Base-by-base conservation (phyloP, 2,113 vertebrate genomes). In the Spilogale gracilis region DNA sequence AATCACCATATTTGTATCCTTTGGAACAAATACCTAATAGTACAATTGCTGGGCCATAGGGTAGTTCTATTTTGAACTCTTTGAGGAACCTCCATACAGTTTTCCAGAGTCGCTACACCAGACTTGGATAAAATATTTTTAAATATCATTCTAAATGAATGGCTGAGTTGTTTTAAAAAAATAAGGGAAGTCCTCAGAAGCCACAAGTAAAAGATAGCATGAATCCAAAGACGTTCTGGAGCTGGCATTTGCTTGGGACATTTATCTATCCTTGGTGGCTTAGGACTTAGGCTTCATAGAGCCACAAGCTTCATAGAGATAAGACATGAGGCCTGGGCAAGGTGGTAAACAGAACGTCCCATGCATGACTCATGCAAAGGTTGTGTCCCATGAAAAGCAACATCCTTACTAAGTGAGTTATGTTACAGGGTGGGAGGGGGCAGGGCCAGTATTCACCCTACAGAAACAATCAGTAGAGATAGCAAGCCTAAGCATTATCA, bases 81-180 rank as follows among this genome's bases (percentile, higher is more conserved):
- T 30, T 65, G 27, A 65, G 63, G 63, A 65, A 65, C 1, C 12
- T 67, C 30, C 13, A 67, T 67, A 67, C 63, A 14, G 63, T 67
- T 65, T 65, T 67, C 63, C 30, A 67, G 63, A 67, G 13, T 7
- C 2, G 63, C 63, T 67, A 16, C 13, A 67, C 63, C 63, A 67
- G 63, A 27, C 5, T 32, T 67, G 63, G 30, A 32, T 32, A 32
- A 67, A 67, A 52, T 79, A 69, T 69, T 88, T 93, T 80, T 73
- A 96, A 92, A 61, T 69, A 88, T 38, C 38, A n/a, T 89, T 89
- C 50, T 95, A 92, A 95, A 69, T 81, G 45, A 43, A 81, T 56
- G 30, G n/a, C 9, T 76, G 27, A 89, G 16, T 79, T 65, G 20
- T 13, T 32, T 32, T 89, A 30, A 92, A 85, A 95, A 85, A 60